Evolutionary conservation across 1,140 invertebrate genomes (phyloP), one percentile per base, ranked within the genome.

Genomic region (Anthonomus grandis): DNA sequence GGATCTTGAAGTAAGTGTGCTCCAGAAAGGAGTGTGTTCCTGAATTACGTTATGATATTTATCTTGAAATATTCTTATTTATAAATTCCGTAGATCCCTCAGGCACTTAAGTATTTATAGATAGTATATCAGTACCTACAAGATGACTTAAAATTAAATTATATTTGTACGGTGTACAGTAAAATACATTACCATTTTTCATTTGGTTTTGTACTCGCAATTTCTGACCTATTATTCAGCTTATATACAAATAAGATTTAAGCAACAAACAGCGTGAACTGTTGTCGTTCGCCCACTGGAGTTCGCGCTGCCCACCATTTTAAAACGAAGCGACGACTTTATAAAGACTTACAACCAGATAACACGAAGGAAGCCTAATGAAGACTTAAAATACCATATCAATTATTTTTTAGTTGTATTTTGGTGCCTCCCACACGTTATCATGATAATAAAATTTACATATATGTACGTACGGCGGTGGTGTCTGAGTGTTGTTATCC

Each of bases 361-460:
- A 59, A 59, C 57, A 59, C 49, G 57, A 45, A 59, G 44, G 57
- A 59, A 52, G 57, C 57, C 46, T 59, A 59, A 59, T 59, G 57
- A 59, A 59, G 57, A 59, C 57, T 59, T 59, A 52, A 59, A 59
- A 45, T 59, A 53, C 57, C 57, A 51, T 59, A 59, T 48, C 55
- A 50, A 25, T 23, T 52, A 46, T 59, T 59, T 51, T 52, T 46
- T 39, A 10, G 13, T 44, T 25, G 36, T 49, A 34, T 50, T 58
- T 47, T 31, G 37, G 57, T 50, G 47, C 48, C 55, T 10, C 46
- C 57, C 21, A 49, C 41, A 17, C 21, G 4, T 6, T 10, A 9
- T 36, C 31, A 19, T 21, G 46, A 36, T 57, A 57, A 57, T 44
- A 47, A 50, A 57, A 50, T 57, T 57, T 57, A 50, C 55, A 57